Evolutionary conservation across 2,888 invertebrate species (phyloP), one percentile per base, ranked within the genome.

Genomic region (Liodrosophila aerea): DNA sequence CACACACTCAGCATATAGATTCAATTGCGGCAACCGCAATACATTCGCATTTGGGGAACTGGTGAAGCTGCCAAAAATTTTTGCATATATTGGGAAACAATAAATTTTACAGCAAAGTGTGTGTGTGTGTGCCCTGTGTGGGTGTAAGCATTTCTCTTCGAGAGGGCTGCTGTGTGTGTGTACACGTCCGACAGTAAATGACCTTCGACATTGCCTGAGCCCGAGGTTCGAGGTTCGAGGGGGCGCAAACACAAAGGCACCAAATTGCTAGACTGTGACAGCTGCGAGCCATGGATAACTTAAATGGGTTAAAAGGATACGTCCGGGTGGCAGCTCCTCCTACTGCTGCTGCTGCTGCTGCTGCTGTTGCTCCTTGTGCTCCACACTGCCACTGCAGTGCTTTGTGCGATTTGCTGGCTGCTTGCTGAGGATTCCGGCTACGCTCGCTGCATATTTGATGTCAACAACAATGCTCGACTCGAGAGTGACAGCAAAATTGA

Each of bases 261-360:
- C 51, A 82, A 85, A 80, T 82, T 75, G 80, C 83, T 76, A 82
- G 83, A 82, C 85, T 85, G 85, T 85, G 85, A 85, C 78, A 78
- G 85, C 85, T 78, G 77, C 78, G 64, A 75, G 78, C 76, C 78
- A 82, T 60, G 85, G 85, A 80, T 85, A 85, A 78, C 78, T 78
- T 85, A 82, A 80, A 85, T 67, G 78, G 78, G 78, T 82, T 80
- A 85, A 80, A 78, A 51, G 80, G 83, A 80, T 85, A 82, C 40
- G 64, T 72, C 54, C 63, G 63, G 52, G 37, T 44, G 33, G 51
- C 59, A 44, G 43, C 45, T 53, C 29, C 46, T 16, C 33, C 41
- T 37, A 9, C 43, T 37, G 16, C 29, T 36, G n/a, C 36, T 8
- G 49, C 36, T 60, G 9, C 27, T 37, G 40, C 44, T 49, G 36